Evolutionary conservation across 1,140 invertebrate genomes (phyloP).

Genomic region (Ylistrum balloti): DNA sequence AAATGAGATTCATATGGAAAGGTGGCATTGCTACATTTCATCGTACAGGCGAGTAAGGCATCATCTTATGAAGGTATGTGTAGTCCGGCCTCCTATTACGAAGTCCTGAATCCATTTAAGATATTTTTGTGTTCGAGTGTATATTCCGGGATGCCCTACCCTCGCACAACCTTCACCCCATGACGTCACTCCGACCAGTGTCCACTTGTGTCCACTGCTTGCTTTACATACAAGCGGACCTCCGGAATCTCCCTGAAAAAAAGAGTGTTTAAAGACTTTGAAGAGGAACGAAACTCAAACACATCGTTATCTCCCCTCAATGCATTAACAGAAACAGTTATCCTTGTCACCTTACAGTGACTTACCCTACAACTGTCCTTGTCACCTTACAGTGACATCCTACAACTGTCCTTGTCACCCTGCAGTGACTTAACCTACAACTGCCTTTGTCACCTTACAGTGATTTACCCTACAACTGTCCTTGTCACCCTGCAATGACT

Average conservation of each 20-base stretch:
- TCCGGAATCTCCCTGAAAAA: background rate
- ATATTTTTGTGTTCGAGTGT: constrained; percentile 84
- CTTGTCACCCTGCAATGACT: too few species aligned
- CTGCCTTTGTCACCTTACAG: constrained; percentile 46
- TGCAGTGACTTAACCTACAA: constrained; percentile 47
- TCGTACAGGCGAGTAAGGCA: background rate
- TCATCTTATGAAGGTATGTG: background rate
- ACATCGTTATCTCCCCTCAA: too few species aligned
- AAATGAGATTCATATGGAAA: constrained; percentile 13
- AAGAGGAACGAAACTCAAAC: too few species aligned
- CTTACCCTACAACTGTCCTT: too few species aligned
- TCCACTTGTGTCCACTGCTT: constrained; percentile 81
- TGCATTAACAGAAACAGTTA: background rate
- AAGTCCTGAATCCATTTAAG: background rate
- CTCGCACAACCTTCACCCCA: constrained; percentile 97
- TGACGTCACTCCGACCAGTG: constrained; percentile 87
- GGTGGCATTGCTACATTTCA: background rate
- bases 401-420: constrained; percentile 45
- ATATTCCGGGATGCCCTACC: constrained; percentile 94
- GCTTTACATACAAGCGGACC: constrained; percentile 78
- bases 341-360: too few species aligned
- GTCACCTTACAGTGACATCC: background rate
- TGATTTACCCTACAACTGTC: background rate
- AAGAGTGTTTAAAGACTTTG: background rate
- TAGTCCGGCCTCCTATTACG: background rate